Conservation (phyloP, 2,113 vertebrate species). For the Urocynchramus pylzowi region DNA sequence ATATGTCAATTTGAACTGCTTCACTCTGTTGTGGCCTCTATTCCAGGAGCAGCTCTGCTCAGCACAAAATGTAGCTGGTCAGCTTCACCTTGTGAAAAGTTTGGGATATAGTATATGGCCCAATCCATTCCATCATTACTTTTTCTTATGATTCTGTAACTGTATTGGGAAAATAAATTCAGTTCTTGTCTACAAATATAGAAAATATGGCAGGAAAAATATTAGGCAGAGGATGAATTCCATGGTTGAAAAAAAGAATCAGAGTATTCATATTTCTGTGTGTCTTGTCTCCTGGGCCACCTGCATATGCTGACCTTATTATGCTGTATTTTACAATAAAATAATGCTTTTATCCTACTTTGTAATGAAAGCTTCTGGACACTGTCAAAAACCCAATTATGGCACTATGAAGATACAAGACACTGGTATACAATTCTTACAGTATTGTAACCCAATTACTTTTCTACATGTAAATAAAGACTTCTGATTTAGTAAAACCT, state of each 20-base stretch:
- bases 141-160: background rate
- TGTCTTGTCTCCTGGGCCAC: background rate
- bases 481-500: background rate
- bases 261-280: background rate
- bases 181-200: background rate
- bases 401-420: background rate
- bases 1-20: background rate
- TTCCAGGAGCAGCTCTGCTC: background rate
- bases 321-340: background rate
- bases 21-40: background rate
- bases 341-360: background rate
- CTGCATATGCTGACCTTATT: background rate
- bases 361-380: background rate
- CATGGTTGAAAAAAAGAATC: background rate
- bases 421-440: background rate
- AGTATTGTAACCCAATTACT: background rate
- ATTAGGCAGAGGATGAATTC: background rate
- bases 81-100: background rate
- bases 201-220: background rate
- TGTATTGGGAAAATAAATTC: background rate
- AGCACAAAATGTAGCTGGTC: background rate
- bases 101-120: background rate
- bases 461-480: background rate
- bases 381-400: background rate
- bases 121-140: background rate